Conservation (phyloP, 2,888 invertebrate genomes). For the Villa cingulata region DNA sequence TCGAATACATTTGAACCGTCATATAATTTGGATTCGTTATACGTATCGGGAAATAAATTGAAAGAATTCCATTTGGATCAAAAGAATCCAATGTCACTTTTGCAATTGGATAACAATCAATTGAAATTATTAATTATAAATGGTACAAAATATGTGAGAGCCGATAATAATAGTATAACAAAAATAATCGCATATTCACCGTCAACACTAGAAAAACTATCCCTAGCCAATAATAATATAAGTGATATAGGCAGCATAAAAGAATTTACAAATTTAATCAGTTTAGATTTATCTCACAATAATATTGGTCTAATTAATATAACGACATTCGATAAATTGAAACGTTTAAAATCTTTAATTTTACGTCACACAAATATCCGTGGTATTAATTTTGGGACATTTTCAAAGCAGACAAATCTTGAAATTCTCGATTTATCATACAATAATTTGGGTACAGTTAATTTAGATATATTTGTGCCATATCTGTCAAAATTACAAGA, state of each 20-base stretch:
- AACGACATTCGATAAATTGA: constrained; percentile 29
- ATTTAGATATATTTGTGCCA: constrained; percentile 32
- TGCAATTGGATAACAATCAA: constrained; percentile 27
- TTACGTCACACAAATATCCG: constrained; percentile 24
- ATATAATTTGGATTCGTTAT: constrained; percentile 24
- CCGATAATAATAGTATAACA: constrained; percentile 28
- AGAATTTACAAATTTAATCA: constrained; percentile 22
- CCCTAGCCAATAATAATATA: constrained; percentile 24
- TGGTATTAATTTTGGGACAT: constrained; percentile 30
- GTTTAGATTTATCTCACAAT: constrained; percentile 29
- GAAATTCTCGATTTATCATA: constrained; percentile 39
- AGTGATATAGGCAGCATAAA: constrained; percentile 26
- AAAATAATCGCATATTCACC: constrained; percentile 21
- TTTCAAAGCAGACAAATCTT: constrained; percentile 32
- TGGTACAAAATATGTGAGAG: constrained; percentile 26
- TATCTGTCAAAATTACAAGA: constrained; percentile 27
- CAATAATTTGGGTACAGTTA: constrained; percentile 38
- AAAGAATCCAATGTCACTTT: constrained; percentile 24
- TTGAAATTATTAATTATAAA: constrained; percentile 26
- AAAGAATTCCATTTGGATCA: constrained; percentile 22
- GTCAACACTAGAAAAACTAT: constrained; percentile 24
- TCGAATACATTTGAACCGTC: constrained; percentile 28
- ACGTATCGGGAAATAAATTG: constrained; percentile 23
- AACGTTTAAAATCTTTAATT: constrained; percentile 25
- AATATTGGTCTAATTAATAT: constrained; percentile 28